Evolutionary conservation across 2,888 invertebrate genomes (phyloP).

Genomic region (Neoaliturus tenellus): DNA sequence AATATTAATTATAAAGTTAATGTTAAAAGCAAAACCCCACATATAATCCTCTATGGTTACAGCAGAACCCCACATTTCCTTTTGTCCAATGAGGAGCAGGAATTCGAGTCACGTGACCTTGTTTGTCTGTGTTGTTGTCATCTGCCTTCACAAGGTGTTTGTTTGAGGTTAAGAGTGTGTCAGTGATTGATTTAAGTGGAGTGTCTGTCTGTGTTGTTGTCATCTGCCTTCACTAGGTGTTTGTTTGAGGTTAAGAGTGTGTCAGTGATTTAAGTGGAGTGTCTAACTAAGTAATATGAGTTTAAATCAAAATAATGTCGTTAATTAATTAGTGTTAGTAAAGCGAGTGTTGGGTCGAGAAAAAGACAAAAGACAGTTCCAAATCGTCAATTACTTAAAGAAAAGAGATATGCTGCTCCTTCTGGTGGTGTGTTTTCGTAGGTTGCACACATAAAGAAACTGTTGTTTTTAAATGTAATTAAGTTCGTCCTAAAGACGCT

Average conservation of each 20-base stretch:
- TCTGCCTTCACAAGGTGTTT: background rate
- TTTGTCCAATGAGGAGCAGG: background rate
- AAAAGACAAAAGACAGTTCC: background rate
- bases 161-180: conserved; percentile 7
- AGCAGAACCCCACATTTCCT: background rate
- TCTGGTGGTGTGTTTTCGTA: conserved; percentile 19
- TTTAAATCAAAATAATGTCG: background rate
- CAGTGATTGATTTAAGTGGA: background rate
- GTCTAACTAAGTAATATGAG: background rate
- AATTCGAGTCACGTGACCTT: background rate
- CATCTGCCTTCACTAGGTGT: background rate
- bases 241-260: conserved; percentile 14
- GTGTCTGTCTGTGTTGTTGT: background rate
- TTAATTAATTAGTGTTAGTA: background rate
- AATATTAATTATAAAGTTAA: background rate
- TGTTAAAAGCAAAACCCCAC: background rate
- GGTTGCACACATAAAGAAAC: background rate
- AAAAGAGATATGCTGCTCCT: conserved; percentile 15
- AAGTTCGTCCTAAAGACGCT: background rate
- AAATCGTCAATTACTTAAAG: background rate
- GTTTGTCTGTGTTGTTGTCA: background rate
- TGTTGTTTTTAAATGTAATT: background rate
- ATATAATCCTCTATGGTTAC: background rate
- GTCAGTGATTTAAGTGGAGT: background rate
- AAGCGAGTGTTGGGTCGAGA: background rate